Conservation (phyloP, 2,888 invertebrate species). For the Meganola albula region DNA sequence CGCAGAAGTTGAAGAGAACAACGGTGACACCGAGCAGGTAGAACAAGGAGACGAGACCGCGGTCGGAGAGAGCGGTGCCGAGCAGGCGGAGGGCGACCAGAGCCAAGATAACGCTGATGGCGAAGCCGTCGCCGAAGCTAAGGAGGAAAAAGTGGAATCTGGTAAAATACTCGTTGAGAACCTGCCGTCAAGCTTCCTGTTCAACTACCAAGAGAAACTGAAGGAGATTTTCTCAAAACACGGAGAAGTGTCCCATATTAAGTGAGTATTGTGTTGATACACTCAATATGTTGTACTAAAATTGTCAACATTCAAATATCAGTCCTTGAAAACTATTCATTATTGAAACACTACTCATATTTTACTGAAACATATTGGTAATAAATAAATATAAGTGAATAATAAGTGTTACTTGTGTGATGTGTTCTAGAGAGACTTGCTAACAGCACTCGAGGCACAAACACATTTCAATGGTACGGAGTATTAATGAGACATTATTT, state of each 20-base stretch:
- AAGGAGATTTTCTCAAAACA: conserved; percentile 70
- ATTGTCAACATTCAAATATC: conserved; percentile 75
- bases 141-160: conserved; percentile 66
- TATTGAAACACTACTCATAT: conserved; percentile 30
- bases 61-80: conserved; percentile 26
- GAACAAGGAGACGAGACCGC: conserved; percentile 40
- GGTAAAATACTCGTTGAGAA: conserved; percentile 72
- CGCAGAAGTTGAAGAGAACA: conserved; percentile 51
- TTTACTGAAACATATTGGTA: conserved; percentile 25
- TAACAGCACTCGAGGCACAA: conserved; percentile 45
- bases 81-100: conserved; percentile 33
- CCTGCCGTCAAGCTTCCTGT: conserved; percentile 65
- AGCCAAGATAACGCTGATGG: conserved; percentile 38
- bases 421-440: conserved; percentile 47
- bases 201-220: conserved; percentile 72
- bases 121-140: conserved; percentile 47
- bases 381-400: too few relatives aligned
- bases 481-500: conserved; percentile 71
- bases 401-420: conserved; percentile 25
- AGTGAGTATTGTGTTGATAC: conserved; percentile 45
- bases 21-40: conserved; percentile 52
- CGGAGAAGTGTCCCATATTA: conserved; percentile 60
- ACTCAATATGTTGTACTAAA: conserved; percentile 22
- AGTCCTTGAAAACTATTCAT: conserved; percentile 40
- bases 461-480: conserved; percentile 44